Base-by-base conservation (phyloP, 2,888 invertebrate genomes). In the Leucoma salicis region DNA sequence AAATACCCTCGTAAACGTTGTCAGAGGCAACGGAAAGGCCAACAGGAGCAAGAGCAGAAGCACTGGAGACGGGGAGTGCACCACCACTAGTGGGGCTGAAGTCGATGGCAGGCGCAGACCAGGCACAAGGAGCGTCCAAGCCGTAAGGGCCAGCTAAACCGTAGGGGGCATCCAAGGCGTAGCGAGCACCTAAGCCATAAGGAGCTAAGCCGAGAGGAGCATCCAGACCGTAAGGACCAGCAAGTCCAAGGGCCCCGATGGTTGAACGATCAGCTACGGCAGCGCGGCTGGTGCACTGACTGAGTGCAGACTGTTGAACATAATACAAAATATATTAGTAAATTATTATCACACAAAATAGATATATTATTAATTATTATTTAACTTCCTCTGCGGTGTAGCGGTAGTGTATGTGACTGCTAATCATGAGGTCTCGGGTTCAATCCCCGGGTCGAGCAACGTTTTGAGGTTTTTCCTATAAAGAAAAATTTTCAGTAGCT, bases 21-120 rank as follows among this genome's bases (percentile, higher is more conserved):
- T 78, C 78, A 15, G 79, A 74, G 1, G 61, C 42, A 5, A 80
- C 61, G 0, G 65, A 57, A 2, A 80, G 60, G 1, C 80, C 78
- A 10, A 58, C 57, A 5, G 77, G 74, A 2, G 70, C 48, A 6
- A 69, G 52, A n/a, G 70, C 67, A 7, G 78, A 78, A 0, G 56
- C 42, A 38, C 78, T 78, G 42, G 64, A 46, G 0, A 74, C 63
- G 8, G 65, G 53, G 24, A 81, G 63, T 1, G 70, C 69, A 10
- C 72, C 76, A 0, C 78, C 77, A 28, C 60, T 70, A 7, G 77
- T 70, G 3, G 71, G 13, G 6, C 73, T 63, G 24, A 69, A 39
- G 0, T 60, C 57, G 2, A 68, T 53, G n/a, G 54, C 57, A n/a
- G 35, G 8, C 14, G 33, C 27, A 2, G 15, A 21, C 21, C 21